A percentile compares a stretch with the other conserved stretches of the same genome.
These are phyloP conservation scores for Mizuhopecten yessoensis DNA, from an alignment of 1,140 invertebrate species.

Conservation along the genomic window DNA sequence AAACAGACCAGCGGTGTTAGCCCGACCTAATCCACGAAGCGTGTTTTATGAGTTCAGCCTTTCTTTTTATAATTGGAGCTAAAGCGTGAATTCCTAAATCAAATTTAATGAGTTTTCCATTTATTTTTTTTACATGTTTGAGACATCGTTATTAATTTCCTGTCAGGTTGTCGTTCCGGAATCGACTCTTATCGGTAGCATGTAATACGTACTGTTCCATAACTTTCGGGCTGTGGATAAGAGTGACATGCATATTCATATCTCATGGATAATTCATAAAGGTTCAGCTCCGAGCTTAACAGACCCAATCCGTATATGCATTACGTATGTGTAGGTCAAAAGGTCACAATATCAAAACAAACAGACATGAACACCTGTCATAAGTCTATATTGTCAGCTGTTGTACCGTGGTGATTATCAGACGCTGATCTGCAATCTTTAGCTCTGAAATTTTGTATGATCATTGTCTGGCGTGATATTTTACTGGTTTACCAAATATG, in stretches of 20 bases:
- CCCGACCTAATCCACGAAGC: not conserved
- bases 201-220: not conserved
- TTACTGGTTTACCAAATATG: too few species aligned
- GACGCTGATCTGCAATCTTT: too few species aligned
- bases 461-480: too few species aligned
- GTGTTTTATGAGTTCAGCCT: not conserved
- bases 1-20: not conserved
- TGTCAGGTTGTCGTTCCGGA: not conserved
- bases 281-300: not conserved
- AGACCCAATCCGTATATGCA: not conserved
- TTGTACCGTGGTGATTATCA: too few species aligned
- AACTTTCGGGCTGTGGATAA: not conserved
- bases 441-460: too few species aligned
- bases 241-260: constrained; percentile 1
- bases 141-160: not conserved
- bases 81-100: not conserved
- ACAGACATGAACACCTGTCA: not conserved
- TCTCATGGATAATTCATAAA: not conserved
- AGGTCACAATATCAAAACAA: not conserved
- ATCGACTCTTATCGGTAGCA: not conserved
- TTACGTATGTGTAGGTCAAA: not conserved
- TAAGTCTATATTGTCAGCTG: too few species aligned
- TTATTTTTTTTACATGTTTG: not conserved
- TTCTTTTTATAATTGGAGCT: not conserved
- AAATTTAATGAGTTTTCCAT: not conserved